Conservation (phyloP, 2,888 invertebrate species). For the Trypoxylon attenuatum region DNA sequence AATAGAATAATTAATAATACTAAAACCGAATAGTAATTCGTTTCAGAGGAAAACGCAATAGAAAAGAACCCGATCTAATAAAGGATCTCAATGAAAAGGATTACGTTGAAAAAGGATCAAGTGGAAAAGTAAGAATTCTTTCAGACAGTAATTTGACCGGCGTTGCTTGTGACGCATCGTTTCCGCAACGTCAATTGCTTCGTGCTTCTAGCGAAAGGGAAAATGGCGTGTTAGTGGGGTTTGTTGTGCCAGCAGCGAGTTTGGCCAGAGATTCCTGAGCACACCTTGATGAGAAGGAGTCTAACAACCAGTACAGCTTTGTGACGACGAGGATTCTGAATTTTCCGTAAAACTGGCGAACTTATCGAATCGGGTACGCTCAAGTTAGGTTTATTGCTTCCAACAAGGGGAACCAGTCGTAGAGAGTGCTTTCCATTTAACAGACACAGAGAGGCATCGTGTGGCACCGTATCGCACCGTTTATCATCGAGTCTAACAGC, state of each 20-base stretch:
- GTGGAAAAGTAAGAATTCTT: not conserved
- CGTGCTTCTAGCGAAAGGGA: conserved; percentile 69
- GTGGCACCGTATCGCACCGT: no score
- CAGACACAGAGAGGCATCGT: no score
- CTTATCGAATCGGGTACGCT: conserved; percentile 28
- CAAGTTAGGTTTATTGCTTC: conserved; percentile 39
- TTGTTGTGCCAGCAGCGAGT: conserved; percentile 67
- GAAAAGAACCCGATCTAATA: no score
- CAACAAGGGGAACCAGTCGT: conserved; percentile 29
- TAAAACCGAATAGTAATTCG: not conserved
- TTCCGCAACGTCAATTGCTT: conserved; percentile 61
- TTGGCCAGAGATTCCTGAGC: conserved; percentile 47
- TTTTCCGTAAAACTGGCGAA: conserved; percentile 36
- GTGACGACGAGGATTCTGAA: conserved; percentile 18
- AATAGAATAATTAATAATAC: not conserved
- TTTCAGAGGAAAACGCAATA: no score
- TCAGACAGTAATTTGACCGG: conserved; percentile 37
- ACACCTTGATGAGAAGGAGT: conserved; percentile 29
- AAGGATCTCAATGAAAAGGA: not conserved
- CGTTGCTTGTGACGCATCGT: conserved; percentile 56
- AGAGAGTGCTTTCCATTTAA: no score
- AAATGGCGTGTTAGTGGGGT: conserved; percentile 78
- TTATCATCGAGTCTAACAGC: no score
- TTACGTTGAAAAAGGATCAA: not conserved
- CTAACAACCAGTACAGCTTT: conserved; percentile 15